Evolutionary conservation across 2,113 vertebrate genomes (phyloP).

Genomic region (Cygnus buccinator): DNA sequence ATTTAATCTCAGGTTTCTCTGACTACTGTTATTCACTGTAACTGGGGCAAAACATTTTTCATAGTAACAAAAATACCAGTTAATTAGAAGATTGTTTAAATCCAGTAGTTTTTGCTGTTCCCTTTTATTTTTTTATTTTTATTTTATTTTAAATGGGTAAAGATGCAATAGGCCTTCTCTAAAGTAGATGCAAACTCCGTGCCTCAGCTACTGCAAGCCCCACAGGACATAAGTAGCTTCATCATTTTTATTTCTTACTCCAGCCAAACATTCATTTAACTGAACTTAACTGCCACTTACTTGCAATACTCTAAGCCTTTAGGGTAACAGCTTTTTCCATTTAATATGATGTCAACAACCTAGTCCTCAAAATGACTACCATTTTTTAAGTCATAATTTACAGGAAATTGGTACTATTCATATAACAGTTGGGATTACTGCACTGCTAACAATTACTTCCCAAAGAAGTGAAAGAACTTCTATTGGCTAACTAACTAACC

Average conservation of each 20-base stretch:
- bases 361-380: background rate
- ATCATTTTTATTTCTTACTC: background rate
- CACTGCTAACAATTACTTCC: background rate
- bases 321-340: background rate
- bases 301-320: background rate
- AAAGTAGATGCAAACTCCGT: background rate
- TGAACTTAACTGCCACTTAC: background rate
- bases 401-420: background rate
- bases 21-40: background rate
- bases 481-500: background rate
- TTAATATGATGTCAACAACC: background rate
- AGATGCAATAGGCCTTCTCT: background rate
- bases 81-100: background rate
- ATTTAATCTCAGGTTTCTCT: background rate
- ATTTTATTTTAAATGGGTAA: background rate
- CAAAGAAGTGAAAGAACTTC: background rate
- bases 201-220: background rate
- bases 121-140: background rate
- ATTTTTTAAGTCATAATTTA: background rate
- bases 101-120: background rate
- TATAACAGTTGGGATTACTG: background rate
- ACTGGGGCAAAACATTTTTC: background rate
- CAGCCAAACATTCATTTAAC: background rate
- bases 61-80: background rate
- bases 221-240: fast-evolving